Evolutionary conservation across 2,888 invertebrate genomes (phyloP).

Genomic region (Zeuzera pyrina): DNA sequence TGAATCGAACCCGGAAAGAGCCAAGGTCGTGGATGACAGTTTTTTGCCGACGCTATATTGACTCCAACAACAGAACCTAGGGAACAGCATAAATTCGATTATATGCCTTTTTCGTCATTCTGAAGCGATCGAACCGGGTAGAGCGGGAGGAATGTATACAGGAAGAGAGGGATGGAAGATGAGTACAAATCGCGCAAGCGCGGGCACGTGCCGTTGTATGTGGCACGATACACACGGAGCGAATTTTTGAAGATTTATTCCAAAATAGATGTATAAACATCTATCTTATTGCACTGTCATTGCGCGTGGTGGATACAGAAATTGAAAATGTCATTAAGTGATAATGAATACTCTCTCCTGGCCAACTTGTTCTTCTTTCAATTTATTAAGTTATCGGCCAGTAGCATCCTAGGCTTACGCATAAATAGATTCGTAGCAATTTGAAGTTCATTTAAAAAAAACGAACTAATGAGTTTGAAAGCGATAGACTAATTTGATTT

Average conservation of each 20-base stretch:
- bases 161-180: constrained; percentile 28
- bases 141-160: constrained; percentile 32
- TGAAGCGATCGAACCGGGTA: constrained; percentile 59
- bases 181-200: constrained; percentile 44
- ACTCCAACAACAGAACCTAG: constrained; percentile 20
- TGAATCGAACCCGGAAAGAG: too few species aligned
- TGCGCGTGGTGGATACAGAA: too few species aligned
- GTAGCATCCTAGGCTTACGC: too few species aligned
- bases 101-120: constrained; percentile 68
- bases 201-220: constrained; percentile 50
- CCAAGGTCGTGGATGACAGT: constrained; percentile 18
- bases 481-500: too few species aligned
- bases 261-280: background rate
- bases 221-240: constrained; percentile 22
- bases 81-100: constrained; percentile 65
- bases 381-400: too few species aligned
- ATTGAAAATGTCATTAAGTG: too few species aligned
- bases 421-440: too few species aligned
- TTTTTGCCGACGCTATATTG: constrained; percentile 35
- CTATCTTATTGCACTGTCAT: too few species aligned
- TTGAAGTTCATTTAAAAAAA: too few species aligned
- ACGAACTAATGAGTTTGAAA: too few species aligned
- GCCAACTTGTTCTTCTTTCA: too few species aligned
- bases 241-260: constrained; percentile 20
- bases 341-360: too few species aligned